A percentile compares a stretch with the other conserved stretches of the same genome.
Evolutionary conservation across 2,888 invertebrate species (phyloP).

Genomic region (Amaurobius ferox): DNA sequence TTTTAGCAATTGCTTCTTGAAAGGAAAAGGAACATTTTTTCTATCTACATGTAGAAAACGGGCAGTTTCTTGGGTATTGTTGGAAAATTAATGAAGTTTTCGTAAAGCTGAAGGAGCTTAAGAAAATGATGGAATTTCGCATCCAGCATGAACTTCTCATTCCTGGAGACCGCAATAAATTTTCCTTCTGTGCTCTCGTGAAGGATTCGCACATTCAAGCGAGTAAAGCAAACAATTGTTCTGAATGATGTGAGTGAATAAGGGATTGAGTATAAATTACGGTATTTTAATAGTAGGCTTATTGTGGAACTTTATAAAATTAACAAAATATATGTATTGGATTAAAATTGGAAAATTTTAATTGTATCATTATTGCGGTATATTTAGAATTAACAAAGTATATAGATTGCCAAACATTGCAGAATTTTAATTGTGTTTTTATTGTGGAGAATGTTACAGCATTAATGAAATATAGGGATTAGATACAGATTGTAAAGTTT

Average conservation of each 20-base stretch:
- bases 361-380: no score
- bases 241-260: background rate
- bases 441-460: no score
- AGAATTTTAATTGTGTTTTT: no score
- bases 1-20: background rate
- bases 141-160: conserved; percentile 29
- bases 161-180: conserved; percentile 37
- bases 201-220: conserved; percentile 48
- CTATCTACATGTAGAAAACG: background rate
- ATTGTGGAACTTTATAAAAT: no score
- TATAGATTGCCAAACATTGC: no score
- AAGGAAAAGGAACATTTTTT: background rate
- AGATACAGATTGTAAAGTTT: no score
- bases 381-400: no score
- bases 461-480: no score
- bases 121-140: conserved; percentile 41
- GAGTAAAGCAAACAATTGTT: conserved; percentile 35
- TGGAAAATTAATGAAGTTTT: conserved; percentile 60
- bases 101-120: conserved; percentile 26
- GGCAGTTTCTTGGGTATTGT: conserved; percentile 34
- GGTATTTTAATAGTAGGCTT: no score
- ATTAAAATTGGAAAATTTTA: no score
- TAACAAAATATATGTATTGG: no score
- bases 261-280: background rate
- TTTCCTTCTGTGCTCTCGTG: conserved; percentile 7